phyloP scores from a whole-genome alignment of 2,113 vertebrate genomes.

The Macquaria australasica region DNA sequence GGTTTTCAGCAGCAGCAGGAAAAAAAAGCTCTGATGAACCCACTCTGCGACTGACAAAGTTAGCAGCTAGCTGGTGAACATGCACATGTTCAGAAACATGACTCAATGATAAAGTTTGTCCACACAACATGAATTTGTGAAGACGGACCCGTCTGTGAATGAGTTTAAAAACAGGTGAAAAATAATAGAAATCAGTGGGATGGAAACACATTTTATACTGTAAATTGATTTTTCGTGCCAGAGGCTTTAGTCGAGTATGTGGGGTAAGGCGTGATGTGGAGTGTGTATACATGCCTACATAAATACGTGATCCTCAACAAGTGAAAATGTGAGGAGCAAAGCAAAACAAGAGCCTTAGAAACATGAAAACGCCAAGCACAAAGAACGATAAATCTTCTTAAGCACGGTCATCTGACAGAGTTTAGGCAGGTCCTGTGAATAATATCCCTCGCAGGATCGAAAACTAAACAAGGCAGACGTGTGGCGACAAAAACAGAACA shows the following conservation, averaged over 20 bases:
- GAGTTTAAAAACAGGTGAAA: background rate
- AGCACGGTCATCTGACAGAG: constrained; percentile 43
- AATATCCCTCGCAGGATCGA: constrained; percentile 7
- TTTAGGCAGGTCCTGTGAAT: constrained; percentile 45
- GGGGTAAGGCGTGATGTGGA: background rate
- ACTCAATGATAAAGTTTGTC: background rate
- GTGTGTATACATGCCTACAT: constrained; percentile 20
- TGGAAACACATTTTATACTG: background rate
- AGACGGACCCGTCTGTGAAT: background rate
- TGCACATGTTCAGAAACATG: background rate
- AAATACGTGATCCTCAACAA: constrained; percentile 12
- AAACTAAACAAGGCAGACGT: constrained; percentile 51
- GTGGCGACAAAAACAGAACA: constrained; percentile 28
- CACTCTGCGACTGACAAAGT: background rate
- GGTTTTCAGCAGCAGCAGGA: background rate
- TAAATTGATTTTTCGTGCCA: background rate
- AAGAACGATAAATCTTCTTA: constrained; percentile 9
- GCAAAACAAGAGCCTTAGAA: constrained; percentile 30
- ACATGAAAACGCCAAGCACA: constrained; percentile 25
- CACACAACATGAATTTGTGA: background rate
- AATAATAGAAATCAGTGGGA: background rate
- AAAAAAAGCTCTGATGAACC: background rate
- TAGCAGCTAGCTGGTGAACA: background rate
- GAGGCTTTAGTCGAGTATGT: background rate
- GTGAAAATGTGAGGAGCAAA: constrained; percentile 20